A percentile compares a stretch with the other conserved stretches of the same genome.
Conservation (phyloP, 2,797 vertebrate genomes). For the Falco naumanni region DNA sequence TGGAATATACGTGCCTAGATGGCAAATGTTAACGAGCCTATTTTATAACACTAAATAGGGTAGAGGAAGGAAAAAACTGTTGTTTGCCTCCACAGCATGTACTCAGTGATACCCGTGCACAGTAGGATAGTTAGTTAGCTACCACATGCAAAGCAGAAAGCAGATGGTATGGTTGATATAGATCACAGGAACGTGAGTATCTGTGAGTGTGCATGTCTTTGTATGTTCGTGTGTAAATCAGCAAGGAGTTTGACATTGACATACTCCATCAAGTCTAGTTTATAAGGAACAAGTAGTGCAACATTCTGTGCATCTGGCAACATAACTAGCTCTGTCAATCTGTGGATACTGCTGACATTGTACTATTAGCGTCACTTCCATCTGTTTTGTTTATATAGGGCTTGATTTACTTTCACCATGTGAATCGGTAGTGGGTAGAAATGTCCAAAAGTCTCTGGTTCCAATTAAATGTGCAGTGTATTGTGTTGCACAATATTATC, state of each 20-base stretch:
- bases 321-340: constrained; percentile 83
- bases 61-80: constrained; percentile 74
- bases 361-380: constrained; percentile 83
- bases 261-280: constrained; percentile 85
- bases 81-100: constrained; percentile 82
- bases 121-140: constrained; percentile 83
- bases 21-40: constrained; percentile 78
- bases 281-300: constrained; percentile 85
- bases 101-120: constrained; percentile 80
- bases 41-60: constrained; percentile 79
- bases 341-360: constrained; percentile 84
- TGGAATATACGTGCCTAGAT: constrained; percentile 72
- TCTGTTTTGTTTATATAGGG: constrained; percentile 84
- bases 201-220: constrained; percentile 81
- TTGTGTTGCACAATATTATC: constrained; percentile 58
- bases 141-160: constrained; percentile 83
- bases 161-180: constrained; percentile 83
- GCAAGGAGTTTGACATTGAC: constrained; percentile 85
- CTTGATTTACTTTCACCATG: constrained; percentile 81
- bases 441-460: constrained; percentile 75
- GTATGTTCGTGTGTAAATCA: constrained; percentile 84
- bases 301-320: constrained; percentile 87
- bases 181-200: constrained; percentile 83
- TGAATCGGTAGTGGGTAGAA: constrained; percentile 74
- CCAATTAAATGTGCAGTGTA: constrained; percentile 70